Base-by-base conservation (phyloP, 2,888 invertebrate species). In the Parnassius glacialis region DNA sequence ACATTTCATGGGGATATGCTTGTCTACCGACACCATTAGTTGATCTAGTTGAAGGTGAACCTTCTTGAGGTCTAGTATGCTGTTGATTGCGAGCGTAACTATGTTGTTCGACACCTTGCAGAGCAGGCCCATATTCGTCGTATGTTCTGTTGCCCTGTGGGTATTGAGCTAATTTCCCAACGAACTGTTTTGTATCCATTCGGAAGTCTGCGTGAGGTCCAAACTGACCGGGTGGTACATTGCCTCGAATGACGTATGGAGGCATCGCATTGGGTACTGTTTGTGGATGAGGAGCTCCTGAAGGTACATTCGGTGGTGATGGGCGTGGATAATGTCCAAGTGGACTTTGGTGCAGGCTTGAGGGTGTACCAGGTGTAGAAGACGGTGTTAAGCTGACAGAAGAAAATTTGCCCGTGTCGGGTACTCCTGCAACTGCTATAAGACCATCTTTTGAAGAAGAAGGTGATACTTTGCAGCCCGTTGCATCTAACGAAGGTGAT, bases 231-330 rank as follows among this genome's bases (percentile, higher is more conserved):
- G 90, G 88, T 13, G 91, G 89, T 13, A 87, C 88, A 64, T 89
- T 92, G 64, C 92, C 93, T 75, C 93, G 85, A 65, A 90, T 92
- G 11, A 92, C 92, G 72, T 93, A 93, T 0, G 93, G 92, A 3
- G 93, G 93, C 78, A 93, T 92, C 43, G 92, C 86, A 72, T 92
- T 93, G 20, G 93, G 92, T 68, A 93, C 92, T 62, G 93, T 92
- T 79, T 93, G 93, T 53, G 92, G 92, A 72, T 92, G 92, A 61
- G 93, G 92, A 42, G 93, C 92, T 64, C 93, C 92, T 20, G 93
- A 90, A 1, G 94, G 93, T 7, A 93, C 94, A 45, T 94, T 94
- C 0, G 95, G 95, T 0, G 95, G 95, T 2, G 95, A 95, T 10
- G 95, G 94, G 65, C 95, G 88, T 11, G 94, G 94, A 76, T 95